phyloP scores from a whole-genome alignment of 2,113 vertebrate genomes.

The Sarotherodon lohbergeri region DNA sequence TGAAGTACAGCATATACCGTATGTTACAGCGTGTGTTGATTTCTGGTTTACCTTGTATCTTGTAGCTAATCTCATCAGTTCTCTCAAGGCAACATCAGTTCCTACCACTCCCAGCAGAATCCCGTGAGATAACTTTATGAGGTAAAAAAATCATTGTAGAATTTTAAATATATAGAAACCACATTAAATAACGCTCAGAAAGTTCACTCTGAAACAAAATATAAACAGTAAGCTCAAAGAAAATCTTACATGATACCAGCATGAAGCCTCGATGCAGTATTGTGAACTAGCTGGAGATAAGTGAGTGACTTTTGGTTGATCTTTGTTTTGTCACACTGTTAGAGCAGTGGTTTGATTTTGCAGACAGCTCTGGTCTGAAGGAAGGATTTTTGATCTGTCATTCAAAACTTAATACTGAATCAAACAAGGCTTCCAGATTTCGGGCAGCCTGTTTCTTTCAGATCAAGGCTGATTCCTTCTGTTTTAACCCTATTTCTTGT shows the following conservation, averaged over 20 bases:
- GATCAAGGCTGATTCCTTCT: too few relatives aligned
- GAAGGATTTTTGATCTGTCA: neutral
- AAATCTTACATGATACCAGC: neutral
- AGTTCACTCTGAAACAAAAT: neutral
- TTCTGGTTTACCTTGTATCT: conserved; percentile 82
- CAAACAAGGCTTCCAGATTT: neutral
- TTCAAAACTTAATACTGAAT: neutral
- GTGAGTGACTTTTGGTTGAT: neutral
- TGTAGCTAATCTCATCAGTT: conserved; percentile 88
- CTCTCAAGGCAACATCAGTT: conserved; percentile 88
- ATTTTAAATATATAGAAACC: neutral
- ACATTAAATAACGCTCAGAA: neutral
- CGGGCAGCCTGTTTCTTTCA: neutral
- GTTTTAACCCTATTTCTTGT: neutral
- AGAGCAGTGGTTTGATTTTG: neutral
- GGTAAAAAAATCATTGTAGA: neutral
- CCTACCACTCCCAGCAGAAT: conserved; percentile 93
- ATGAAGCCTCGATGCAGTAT: neutral
- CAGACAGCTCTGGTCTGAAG: neutral
- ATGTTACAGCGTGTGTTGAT: neutral
- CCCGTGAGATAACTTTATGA: conserved; percentile 82
- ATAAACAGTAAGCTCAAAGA: neutral
- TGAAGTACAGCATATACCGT: neutral
- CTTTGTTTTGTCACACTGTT: neutral
- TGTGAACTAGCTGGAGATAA: neutral